Evolutionary conservation across 30 jellyfish, hydroid and myxozoan species (phyloP).

Genomic region (Phacellophora camtschatica): DNA sequence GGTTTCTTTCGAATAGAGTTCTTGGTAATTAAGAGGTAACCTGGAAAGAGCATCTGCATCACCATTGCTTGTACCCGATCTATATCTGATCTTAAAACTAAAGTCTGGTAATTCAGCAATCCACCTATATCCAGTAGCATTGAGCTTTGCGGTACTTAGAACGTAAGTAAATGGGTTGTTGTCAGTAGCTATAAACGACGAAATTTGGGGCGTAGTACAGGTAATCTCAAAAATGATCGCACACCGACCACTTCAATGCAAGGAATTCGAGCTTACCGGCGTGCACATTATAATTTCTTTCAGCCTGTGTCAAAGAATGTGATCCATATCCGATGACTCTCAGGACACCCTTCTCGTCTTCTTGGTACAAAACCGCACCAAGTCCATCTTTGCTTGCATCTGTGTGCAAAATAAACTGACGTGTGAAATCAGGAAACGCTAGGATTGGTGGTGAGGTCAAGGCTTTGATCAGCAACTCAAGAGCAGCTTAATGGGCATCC

Average conservation of each 20-base stretch:
- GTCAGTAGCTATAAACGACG: slow-evolving; percentile 1
- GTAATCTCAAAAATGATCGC: slow-evolving; percentile 25
- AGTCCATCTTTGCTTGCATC: slow-evolving; percentile 43
- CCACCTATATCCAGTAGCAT: slow-evolving; percentile 17
- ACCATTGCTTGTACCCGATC: slow-evolving; percentile 43
- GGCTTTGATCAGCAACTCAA: neutral
- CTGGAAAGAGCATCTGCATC: slow-evolving; percentile 55
- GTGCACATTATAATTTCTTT: neutral
- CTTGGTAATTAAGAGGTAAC: slow-evolving; percentile 21
- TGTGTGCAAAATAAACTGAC: slow-evolving; percentile 30
- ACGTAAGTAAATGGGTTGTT: neutral
- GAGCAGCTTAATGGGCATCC: neutral
- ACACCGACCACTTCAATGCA: slow-evolving; percentile 46
- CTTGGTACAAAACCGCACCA: slow-evolving; percentile 44
- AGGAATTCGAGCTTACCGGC: slow-evolving; percentile 4
- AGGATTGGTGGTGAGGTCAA: slow-evolving; percentile 26
- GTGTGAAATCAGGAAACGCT: slow-evolving; percentile 38
- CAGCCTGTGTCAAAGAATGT: slow-evolving; percentile 6
- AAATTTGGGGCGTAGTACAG: slow-evolving; percentile 15
- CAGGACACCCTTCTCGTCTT: neutral
- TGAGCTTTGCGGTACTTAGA: neutral
- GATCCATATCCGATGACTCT: slow-evolving; percentile 39
- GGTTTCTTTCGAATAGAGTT: neutral
- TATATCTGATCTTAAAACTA: slow-evolving; percentile 17
- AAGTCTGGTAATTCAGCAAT: slow-evolving; percentile 32